Base-by-base conservation (phyloP, 2,797 vertebrate genomes). In the Spondyliosoma cantharus region DNA sequence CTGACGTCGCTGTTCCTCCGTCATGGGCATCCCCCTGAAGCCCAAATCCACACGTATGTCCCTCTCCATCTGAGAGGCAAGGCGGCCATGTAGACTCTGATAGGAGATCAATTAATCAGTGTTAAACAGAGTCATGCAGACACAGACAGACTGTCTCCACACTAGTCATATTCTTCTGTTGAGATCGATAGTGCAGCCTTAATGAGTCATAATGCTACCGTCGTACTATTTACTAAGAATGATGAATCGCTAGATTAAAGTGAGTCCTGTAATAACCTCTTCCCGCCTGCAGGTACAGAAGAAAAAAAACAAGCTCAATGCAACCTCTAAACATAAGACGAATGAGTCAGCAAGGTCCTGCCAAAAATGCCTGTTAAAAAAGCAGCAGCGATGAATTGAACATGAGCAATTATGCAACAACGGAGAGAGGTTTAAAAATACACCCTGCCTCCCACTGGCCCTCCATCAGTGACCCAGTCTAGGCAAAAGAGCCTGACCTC, bases 1-100 rank as follows among this genome's bases (percentile, higher is more conserved):
- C 92, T 98, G 97, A 3, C 96, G 95, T 0, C 96, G 92, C 86
- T 98, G 97, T 22, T 99, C 98, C 85, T 98, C 97, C 0, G 87
- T 97, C 96, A 97, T 97, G 2, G 96, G 96, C 90, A 95, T 96
- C 8, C 95, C 97, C 56, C 96, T 94, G 86, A 99, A 98, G 46
- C 97, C 97, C 81, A 98, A 86, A 54, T 98, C 97, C 75, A 97
- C 96, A 2, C 94, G 93, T 37, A 97, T 92, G 87, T 97, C 96
- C 71, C 96, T 90, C 83, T 98, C 97, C 73, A 95, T 93, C 20
- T 96, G 96, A 70, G 91, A 89, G 48, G 91, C 60, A 1, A 93
- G 89, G 8, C 94, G 94, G 13, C 96, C 95, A 71, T 96, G 96
- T 17, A 96, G 91, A 42, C 95, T 95, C 97, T 98, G 76, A 81